phyloP scores from a whole-genome alignment of 2,888 invertebrate species.

The Amphipoea oculea region DNA sequence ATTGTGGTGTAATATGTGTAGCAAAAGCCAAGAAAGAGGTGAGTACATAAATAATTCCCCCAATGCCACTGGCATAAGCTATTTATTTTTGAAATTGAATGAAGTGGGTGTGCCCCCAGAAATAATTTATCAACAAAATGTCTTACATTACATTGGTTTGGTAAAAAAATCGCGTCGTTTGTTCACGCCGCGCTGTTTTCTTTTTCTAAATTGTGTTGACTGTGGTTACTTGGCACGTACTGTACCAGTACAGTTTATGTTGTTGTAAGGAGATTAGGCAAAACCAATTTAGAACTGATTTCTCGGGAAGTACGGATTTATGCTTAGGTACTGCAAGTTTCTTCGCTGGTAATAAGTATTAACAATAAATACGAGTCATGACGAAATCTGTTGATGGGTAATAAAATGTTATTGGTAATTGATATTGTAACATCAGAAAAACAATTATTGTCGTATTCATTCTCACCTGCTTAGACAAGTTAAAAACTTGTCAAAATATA shows the following conservation, averaged over 20 bases:
- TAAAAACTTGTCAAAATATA: not conserved
- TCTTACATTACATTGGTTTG: constrained; percentile 74
- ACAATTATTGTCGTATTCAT: no score
- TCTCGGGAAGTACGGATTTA: not conserved
- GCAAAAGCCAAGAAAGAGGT: constrained; percentile 69
- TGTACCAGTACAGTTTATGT: not conserved
- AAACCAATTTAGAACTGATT: no score
- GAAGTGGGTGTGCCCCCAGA: constrained; percentile 72
- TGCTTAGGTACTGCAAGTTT: not conserved
- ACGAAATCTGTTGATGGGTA: not conserved
- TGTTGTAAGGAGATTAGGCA: not conserved
- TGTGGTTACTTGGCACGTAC: constrained; percentile 5
- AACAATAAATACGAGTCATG: not conserved
- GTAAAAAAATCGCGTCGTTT: constrained; percentile 74
- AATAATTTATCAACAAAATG: constrained; percentile 80
- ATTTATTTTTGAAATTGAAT: constrained; percentile 78
- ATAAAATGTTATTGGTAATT: no score
- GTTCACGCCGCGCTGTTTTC: constrained; percentile 63
- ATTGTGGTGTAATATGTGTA: constrained; percentile 69
- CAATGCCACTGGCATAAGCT: constrained; percentile 73
- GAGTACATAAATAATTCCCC: constrained; percentile 71
- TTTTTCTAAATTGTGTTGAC: constrained; percentile 54
- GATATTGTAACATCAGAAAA: no score
- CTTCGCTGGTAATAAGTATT: not conserved
- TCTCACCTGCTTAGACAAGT: no score